phyloP scores from a whole-genome alignment of 2,113 vertebrate species.

The Symphodus melops region DNA sequence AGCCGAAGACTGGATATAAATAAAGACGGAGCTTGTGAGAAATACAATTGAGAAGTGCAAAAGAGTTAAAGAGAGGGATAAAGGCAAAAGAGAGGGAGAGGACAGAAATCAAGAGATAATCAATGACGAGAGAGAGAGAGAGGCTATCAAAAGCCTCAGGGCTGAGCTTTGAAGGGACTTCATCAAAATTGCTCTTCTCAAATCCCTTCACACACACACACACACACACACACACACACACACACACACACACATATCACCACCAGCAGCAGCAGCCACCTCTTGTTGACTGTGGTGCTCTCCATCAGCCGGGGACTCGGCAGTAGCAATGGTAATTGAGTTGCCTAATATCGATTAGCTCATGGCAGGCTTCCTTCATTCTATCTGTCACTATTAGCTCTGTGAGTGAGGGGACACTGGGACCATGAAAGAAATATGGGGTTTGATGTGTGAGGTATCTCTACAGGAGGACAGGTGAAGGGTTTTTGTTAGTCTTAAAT shows the following conservation, averaged over 20 bases:
- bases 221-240: neutral
- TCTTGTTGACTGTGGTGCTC: constrained; percentile 56
- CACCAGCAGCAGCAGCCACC: neutral
- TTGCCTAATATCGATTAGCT: constrained; percentile 75
- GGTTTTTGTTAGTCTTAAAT: too few relatives aligned
- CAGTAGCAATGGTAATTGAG: constrained; percentile 65
- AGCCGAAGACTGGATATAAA: constrained; percentile 49
- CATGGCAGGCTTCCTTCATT: constrained; percentile 58
- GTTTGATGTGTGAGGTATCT: constrained; percentile 6
- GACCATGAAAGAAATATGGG: constrained; percentile 3
- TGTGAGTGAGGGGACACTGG: constrained; percentile 30
- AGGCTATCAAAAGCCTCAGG: constrained; percentile 64
- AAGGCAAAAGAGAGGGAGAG: constrained; percentile 12
- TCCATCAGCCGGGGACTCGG: constrained; percentile 60
- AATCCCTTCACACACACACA: neutral
- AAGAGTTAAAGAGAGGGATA: constrained; percentile 55
- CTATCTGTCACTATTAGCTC: constrained; percentile 51
- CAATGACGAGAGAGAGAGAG: constrained; percentile 50
- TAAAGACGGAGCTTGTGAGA: constrained; percentile 47
- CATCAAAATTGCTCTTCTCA: constrained; percentile 70
- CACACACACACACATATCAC: neutral
- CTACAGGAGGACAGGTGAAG: neutral
- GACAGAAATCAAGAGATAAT: constrained; percentile 62
- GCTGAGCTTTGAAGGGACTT: constrained; percentile 69
- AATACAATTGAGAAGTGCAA: constrained; percentile 46